These are phyloP conservation scores for Metacarcinus magister DNA, from an alignment of 2,888 invertebrate species.

Conservation along the genomic window DNA sequence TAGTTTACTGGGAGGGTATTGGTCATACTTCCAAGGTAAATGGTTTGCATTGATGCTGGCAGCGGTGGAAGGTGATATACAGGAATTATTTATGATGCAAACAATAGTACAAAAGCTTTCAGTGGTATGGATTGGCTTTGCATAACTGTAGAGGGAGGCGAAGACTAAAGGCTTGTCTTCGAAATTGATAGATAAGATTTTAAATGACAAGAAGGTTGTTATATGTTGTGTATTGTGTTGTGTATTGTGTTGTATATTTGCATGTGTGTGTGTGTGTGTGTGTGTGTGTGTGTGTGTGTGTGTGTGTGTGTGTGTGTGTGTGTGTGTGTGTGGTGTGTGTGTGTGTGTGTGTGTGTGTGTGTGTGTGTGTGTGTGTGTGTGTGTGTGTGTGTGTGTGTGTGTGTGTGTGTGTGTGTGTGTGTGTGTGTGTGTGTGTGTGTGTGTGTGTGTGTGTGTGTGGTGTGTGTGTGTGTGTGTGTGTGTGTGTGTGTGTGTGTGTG, in stretches of 20 bases:
- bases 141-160: background rate
- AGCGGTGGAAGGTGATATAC: background rate
- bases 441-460: no score
- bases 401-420: background rate
- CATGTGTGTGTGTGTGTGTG: conserved; percentile 8
- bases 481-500: no score
- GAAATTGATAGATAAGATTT: no score
- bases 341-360: background rate
- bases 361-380: no score
- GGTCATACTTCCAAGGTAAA: background rate
- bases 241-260: background rate
- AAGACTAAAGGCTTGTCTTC: background rate
- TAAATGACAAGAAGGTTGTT: background rate
- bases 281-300: no score
- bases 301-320: background rate
- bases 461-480: no score
- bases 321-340: conserved; percentile 15
- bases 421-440: no score
- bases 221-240: background rate
- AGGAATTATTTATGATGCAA: background rate
- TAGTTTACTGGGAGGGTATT: background rate
- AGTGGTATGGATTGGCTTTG: background rate
- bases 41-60: background rate
- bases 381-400: background rate
- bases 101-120: background rate